phyloP scores from a whole-genome alignment of 2,888 invertebrate species.

The Augochlorella aurata region DNA sequence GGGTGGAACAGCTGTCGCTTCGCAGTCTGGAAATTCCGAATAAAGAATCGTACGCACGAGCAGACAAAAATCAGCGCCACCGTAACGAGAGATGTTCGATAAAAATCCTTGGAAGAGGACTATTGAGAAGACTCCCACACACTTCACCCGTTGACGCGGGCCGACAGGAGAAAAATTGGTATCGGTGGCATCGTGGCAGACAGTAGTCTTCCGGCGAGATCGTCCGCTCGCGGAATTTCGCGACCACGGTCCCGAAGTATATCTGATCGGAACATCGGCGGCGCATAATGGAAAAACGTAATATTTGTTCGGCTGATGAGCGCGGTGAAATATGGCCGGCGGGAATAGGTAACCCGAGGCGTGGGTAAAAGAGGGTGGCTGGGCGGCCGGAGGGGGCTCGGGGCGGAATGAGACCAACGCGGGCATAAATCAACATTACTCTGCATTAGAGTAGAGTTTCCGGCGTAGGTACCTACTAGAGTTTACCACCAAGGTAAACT shows the following conservation, averaged over 20 bases:
- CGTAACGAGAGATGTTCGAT: constrained; percentile 9
- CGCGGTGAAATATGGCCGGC: constrained; percentile 47
- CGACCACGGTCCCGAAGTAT: constrained; percentile 31
- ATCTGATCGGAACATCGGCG: constrained; percentile 45
- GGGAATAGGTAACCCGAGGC: constrained; percentile 59
- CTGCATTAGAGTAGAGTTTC: constrained; percentile 80
- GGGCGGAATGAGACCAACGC: constrained; percentile 71
- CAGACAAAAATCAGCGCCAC: not conserved
- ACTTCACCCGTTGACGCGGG: constrained; percentile 7
- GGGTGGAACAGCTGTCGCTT: not conserved
- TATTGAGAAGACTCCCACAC: constrained; percentile 3
- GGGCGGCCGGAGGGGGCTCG: constrained; percentile 33
- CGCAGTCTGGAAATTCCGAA: not conserved
- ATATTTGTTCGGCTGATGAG: constrained; percentile 59
- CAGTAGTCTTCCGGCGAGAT: constrained; percentile 34
- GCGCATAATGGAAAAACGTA: constrained; percentile 55
- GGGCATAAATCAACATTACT: constrained; percentile 81
- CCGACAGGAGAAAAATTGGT: not conserved
- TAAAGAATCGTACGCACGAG: not conserved
- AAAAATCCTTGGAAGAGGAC: not conserved
- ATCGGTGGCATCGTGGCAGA: constrained; percentile 16
- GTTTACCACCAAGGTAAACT: constrained; percentile 79
- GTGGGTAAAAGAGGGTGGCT: constrained; percentile 33
- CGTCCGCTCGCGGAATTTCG: constrained; percentile 38
- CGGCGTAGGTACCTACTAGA: constrained; percentile 73